Evolutionary conservation across 2,113 vertebrate genomes (phyloP), one percentile per base, ranked within the genome.

Genomic region (Rhombomys opimus): DNA sequence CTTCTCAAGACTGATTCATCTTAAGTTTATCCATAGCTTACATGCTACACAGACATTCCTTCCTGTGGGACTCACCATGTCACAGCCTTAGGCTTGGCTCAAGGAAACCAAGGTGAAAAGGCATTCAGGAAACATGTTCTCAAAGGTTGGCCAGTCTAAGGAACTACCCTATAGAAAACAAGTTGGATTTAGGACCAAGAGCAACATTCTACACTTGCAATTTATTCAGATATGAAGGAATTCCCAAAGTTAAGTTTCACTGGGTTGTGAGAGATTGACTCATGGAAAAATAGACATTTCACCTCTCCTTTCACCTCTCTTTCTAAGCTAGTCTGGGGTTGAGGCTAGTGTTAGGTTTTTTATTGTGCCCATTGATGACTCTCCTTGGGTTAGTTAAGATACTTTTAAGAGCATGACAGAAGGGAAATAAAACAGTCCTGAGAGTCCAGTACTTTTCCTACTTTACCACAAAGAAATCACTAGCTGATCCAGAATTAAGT

Each of bases 41-140:
- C 18, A 70, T 14, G n/a, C 54, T 38, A 4, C 17, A 20, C 20
- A 38, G 41, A 4, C 18, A 18, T 13, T 61, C 9, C 22, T 46
- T 1, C 1, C 22, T 35, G 1, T 1, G 12, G 35, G 30, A 15
- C 20, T 46, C 12, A 3, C 13, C 59, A 0, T 52, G 10, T 32
- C 52, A 5, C 0, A 72, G 30, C 15, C 18, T 4, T 67, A 18
- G 32, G 38, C 8, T 46, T 54, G 54, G 17, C 93, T 90, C 14
- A 72, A 84, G 46, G 57, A 75, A 73, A 52, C 18, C 38, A 63
- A 52, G 11, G 27, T 68, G 46, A 80, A 93, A 72, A 81, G 18
- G 73, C 5, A 11, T 25, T 52, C 7, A 22, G 50, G 0, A 0
- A 96, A 38, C 41, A 91, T 23, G 9, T 87, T 87, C 89, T 90